A percentile compares a stretch with the other conserved stretches of the same genome.
These are phyloP conservation scores for Holothuria scabra DNA, from an alignment of 53 echinoderm and acorn worm species.

Conservation along the genomic window DNA sequence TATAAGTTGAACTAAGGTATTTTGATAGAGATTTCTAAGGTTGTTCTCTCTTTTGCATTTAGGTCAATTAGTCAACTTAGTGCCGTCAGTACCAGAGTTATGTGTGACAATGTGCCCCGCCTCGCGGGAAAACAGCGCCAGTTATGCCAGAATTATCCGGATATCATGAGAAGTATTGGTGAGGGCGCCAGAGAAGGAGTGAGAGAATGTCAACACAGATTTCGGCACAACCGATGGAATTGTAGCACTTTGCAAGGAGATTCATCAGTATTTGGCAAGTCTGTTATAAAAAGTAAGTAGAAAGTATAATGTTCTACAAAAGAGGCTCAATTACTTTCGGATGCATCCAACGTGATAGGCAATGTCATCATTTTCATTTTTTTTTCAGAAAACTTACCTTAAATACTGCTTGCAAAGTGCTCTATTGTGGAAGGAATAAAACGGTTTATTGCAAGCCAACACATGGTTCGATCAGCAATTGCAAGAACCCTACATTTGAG, in stretches of 20 bases:
- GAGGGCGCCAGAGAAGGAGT: constrained; percentile 84
- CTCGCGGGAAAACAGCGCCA: constrained; percentile 87
- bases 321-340: no score
- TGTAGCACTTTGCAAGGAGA: constrained; percentile 91
- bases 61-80: constrained; percentile 93
- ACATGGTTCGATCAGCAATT: no score
- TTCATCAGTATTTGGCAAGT: constrained; percentile 86
- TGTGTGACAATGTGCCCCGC: constrained; percentile 94
- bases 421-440: no score
- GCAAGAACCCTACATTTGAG: no score
- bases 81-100: constrained; percentile 79
- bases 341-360: no score
- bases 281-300: constrained; percentile 89
- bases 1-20: no score
- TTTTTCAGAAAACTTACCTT: no score
- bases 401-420: no score
- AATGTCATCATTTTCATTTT: no score
- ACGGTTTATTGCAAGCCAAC: no score
- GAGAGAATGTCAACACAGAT: constrained; percentile 87
- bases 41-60: not conserved
- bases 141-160: constrained; percentile 87
- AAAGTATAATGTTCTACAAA: no score
- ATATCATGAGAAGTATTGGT: constrained; percentile 95
- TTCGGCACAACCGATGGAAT: constrained; percentile 87
- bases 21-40: not conserved